Base-by-base conservation (phyloP, 2,888 invertebrate genomes). In the Hydropsyche betteni region DNA sequence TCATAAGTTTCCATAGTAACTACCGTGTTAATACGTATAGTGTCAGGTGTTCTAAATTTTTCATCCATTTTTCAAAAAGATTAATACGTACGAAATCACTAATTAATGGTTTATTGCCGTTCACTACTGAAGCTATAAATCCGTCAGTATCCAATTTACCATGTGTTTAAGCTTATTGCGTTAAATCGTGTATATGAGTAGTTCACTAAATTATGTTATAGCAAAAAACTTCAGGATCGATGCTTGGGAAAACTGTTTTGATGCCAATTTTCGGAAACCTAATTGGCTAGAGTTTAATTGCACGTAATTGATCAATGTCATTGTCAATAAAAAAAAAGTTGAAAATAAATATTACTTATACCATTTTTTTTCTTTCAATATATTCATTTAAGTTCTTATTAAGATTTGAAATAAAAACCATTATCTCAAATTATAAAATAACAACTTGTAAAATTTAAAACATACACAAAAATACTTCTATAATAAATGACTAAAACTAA, bases 1-100 rank as follows among this genome's bases (percentile, higher is more conserved):
- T 36, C 64, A 34, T 64, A 36, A 34, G 64, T 64, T 64, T 36
- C 36, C 64, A 64, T 64, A 36, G 34, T 36, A 64, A 64, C 64
- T 64, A 64, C 64, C 36, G 64, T 64, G 64, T 34, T 64, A 64
- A 64, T 53, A 10, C 33, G 36, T 33, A 64, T 64, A 36, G 34
- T 44, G 36, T 64, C 64, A 64, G 64, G 64, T 64, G 64, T 64
- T 64, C 64, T 64, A 34, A 64, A 64, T 64, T 64, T 64, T 64
- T 64, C 64, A 33, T 64, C 36, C 64, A 36, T 34, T 12, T 64
- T 64, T 64, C 8, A 34, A 64, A 64, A 64, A 64, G 64, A 64
- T 64, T 64, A 64, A 64, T 64, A 64, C 36, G 36, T 34, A 64
- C 36, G 36, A 64, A 64, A 64, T 64, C 36, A 36, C 34, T 64